Conservation (phyloP, 2,888 invertebrate genomes). For the Lordiphosa fenestrarum region DNA sequence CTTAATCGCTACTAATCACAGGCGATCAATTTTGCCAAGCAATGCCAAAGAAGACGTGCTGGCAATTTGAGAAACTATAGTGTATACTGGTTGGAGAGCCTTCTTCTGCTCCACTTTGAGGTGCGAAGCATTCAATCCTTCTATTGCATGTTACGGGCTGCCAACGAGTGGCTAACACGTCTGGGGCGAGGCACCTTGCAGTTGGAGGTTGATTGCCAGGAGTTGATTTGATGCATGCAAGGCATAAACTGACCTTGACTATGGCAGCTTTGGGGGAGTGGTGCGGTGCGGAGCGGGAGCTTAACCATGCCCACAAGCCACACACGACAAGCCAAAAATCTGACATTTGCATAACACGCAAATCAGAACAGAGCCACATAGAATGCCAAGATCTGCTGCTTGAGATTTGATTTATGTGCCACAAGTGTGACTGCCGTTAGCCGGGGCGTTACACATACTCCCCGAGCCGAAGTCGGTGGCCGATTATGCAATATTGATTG, state of each 20-base stretch:
- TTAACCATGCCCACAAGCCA: slow-evolving; percentile 68
- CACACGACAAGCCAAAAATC: slow-evolving; percentile 66
- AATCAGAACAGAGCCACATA: slow-evolving; percentile 6
- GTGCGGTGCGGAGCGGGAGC: slow-evolving; percentile 8
- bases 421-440: slow-evolving; percentile 73
- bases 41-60: slow-evolving; percentile 51
- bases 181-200: slow-evolving; percentile 70
- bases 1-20: slow-evolving; percentile 73
- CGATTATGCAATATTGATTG: slow-evolving; percentile 72
- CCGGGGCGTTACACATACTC: slow-evolving; percentile 61
- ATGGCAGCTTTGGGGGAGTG: slow-evolving; percentile 13
- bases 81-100: slow-evolving; percentile 32
- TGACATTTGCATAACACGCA: slow-evolving; percentile 71
- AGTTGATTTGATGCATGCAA: slow-evolving; percentile 68
- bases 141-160: slow-evolving; percentile 31
- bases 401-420: slow-evolving; percentile 65
- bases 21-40: slow-evolving; percentile 63
- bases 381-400: slow-evolving; percentile 28
- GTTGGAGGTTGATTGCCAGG: slow-evolving; percentile 52
- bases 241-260: slow-evolving; percentile 62
- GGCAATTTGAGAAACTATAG: slow-evolving; percentile 64
- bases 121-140: slow-evolving; percentile 69
- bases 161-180: slow-evolving; percentile 60
- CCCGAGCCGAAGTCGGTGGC: slow-evolving; percentile 22
- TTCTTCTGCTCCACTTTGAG: slow-evolving; percentile 59